phyloP scores from a whole-genome alignment of 1,140 invertebrate genomes.

The Brachionus angularis region DNA sequence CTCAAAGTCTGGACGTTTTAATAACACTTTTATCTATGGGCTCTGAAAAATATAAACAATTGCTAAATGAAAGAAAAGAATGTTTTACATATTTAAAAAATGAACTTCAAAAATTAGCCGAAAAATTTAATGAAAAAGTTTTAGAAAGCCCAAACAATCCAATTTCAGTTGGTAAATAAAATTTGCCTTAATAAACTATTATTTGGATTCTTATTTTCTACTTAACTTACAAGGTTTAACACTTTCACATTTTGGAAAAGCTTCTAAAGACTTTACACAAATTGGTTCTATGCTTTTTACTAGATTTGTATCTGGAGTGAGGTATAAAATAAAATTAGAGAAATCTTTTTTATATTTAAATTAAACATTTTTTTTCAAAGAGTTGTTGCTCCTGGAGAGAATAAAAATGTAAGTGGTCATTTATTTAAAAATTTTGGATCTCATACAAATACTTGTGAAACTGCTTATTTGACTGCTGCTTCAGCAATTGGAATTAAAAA shows the following conservation, averaged over 20 bases:
- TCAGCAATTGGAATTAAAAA: conserved; percentile 68
- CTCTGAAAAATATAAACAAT: background rate
- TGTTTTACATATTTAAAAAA: conserved; percentile 63
- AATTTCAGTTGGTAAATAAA: conserved; percentile 75
- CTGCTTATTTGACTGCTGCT: conserved; percentile 68
- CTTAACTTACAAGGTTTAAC: conserved; percentile 43
- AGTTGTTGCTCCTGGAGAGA: conserved; percentile 49
- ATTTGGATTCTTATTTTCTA: conserved; percentile 32
- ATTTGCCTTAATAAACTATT: conserved; percentile 46
- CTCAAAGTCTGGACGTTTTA: conserved; percentile 72
- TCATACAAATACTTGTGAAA: conserved; percentile 64
- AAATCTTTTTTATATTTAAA: background rate
- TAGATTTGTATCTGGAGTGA: conserved; percentile 67
- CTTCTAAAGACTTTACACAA: conserved; percentile 53
- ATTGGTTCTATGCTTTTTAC: conserved; percentile 71
- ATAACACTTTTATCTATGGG: conserved; percentile 75
- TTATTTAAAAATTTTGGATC: conserved; percentile 66
- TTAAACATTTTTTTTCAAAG: conserved; percentile 45
- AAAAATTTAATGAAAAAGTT: conserved; percentile 63
- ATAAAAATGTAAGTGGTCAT: conserved; percentile 47
- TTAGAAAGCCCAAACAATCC: conserved; percentile 68
- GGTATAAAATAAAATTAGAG: conserved; percentile 50
- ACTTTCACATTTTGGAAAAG: conserved; percentile 30
- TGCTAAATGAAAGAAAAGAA: conserved; percentile 30
- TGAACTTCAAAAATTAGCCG: conserved; percentile 63